Evolutionary conservation across 1,140 invertebrate species (phyloP).

Genomic region (Doryteuthis pealeii): DNA sequence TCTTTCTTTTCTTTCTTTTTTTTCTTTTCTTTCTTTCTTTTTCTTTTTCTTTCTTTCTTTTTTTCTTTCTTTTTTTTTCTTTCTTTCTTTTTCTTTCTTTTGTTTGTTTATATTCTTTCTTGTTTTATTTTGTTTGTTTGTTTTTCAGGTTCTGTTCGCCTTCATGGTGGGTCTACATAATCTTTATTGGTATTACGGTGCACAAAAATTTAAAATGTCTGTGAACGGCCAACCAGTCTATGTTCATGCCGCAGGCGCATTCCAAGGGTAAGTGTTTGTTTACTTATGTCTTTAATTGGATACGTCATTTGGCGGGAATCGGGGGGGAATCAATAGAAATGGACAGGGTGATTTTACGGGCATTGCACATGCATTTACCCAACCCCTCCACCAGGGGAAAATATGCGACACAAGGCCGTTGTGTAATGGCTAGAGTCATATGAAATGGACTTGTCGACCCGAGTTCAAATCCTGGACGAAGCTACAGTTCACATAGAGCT

Average conservation of each 20-base stretch:
- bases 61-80: not conserved
- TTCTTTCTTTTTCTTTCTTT: not conserved
- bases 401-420: too few relatives aligned
- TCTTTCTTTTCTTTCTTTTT: not conserved
- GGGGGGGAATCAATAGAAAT: too few relatives aligned
- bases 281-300: too few relatives aligned
- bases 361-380: too few relatives aligned
- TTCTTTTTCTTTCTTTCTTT: not conserved
- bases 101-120: not conserved
- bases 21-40: not conserved
- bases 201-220: constrained; percentile 53
- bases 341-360: too few relatives aligned
- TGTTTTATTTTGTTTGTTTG: too few relatives aligned
- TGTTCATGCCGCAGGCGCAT: constrained; percentile 56
- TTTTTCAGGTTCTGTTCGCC: constrained; percentile 57
- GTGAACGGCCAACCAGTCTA: constrained; percentile 45
- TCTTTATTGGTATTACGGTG: constrained; percentile 60
- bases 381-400: too few relatives aligned
- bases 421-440: too few relatives aligned
- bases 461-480: too few relatives aligned
- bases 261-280: constrained; percentile 49
- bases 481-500: too few relatives aligned
- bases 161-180: constrained; percentile 62
- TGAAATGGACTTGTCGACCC: too few relatives aligned
- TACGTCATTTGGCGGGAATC: too few relatives aligned